phyloP scores from a whole-genome alignment of 2,888 invertebrate species.

The Euplexia lucipara region DNA sequence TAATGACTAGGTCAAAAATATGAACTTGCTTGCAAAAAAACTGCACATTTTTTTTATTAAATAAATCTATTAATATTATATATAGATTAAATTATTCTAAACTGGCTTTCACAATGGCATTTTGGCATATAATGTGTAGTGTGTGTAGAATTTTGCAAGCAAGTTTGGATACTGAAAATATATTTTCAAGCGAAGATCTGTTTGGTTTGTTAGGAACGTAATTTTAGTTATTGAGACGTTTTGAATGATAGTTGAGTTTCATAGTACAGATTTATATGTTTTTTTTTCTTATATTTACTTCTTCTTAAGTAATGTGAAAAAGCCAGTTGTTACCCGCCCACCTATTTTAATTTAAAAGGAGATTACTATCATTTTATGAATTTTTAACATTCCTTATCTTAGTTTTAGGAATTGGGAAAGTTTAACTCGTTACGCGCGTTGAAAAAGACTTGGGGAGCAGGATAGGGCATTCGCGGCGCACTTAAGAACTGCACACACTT shows the following conservation, averaged over 20 bases:
- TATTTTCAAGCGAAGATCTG: constrained; percentile 49
- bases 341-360: constrained; percentile 24
- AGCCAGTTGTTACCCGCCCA: constrained; percentile 48
- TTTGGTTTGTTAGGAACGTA: constrained; percentile 62
- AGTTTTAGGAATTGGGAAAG: neutral
- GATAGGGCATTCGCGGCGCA: neutral
- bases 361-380: neutral
- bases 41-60: constrained; percentile 4
- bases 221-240: constrained; percentile 50
- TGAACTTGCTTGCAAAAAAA: constrained; percentile 61
- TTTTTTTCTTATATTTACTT: constrained; percentile 39
- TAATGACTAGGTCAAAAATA: constrained; percentile 62
- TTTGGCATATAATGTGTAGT: constrained; percentile 22
- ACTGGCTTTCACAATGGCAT: constrained; percentile 8
- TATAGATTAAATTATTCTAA: constrained; percentile 23
- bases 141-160: constrained; percentile 57
- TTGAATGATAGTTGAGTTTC: constrained; percentile 29
- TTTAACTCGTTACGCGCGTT: neutral
- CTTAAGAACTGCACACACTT: too few species aligned
- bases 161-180: constrained; percentile 53
- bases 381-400: constrained; percentile 21
- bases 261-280: constrained; percentile 31
- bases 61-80: constrained; percentile 7
- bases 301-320: constrained; percentile 41
- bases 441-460: neutral